Percentiles rank a stretch among this genome's conserved stretches.
Conservation (phyloP, 2,888 invertebrate genomes). For the Cheilosia soror region DNA sequence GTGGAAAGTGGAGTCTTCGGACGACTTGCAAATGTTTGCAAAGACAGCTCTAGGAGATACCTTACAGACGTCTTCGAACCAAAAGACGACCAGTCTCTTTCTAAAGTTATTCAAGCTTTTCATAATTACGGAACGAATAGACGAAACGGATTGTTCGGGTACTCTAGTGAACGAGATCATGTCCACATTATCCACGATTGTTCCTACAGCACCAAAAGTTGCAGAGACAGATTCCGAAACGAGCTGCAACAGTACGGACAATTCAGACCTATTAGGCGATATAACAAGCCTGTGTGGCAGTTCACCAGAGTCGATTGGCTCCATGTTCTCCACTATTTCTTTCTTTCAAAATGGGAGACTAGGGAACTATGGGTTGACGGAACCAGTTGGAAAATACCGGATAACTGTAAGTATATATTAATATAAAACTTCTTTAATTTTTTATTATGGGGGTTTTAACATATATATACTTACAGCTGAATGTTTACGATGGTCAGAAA, state of each 20-base stretch:
- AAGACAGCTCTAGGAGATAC: too few species aligned
- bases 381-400: conserved; percentile 11
- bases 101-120: conserved; percentile 8
- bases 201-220: neutral
- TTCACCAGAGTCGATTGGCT: too few species aligned
- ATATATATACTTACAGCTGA: neutral
- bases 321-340: conserved; percentile 9
- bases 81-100: neutral
- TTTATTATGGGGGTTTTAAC: neutral
- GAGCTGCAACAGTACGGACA: conserved; percentile 5
- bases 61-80: too few species aligned
- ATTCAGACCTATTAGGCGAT: conserved; percentile 13
- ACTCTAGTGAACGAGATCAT: neutral
- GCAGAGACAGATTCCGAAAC: neutral
- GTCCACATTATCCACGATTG: conserved; percentile 10
- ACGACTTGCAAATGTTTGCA: too few species aligned
- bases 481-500: conserved; percentile 8
- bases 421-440: neutral
- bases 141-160: conserved; percentile 12
- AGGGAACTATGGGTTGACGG: conserved; percentile 5
- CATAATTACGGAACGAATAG: conserved; percentile 7
- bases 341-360: conserved; percentile 2
- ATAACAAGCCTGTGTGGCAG: too few species aligned
- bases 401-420: conserved; percentile 9
- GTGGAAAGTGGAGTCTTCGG: too few species aligned